Conservation (phyloP, 2,113 vertebrate species). For the Typhlomys cinereus region DNA sequence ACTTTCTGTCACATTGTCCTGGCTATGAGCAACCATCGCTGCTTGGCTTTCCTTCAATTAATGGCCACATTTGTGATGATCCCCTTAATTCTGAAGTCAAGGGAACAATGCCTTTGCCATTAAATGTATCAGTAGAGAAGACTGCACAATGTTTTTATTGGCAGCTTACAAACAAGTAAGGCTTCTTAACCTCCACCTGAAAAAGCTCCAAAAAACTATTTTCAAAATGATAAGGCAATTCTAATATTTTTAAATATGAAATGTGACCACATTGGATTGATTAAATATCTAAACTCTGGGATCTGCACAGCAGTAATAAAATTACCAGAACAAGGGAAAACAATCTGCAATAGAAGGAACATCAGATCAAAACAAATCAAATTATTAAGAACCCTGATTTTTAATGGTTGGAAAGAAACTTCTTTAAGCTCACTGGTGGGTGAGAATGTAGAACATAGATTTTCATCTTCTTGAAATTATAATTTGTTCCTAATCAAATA, state of each 20-base stretch:
- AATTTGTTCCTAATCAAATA: neutral
- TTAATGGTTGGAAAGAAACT: neutral
- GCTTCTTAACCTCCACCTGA: neutral
- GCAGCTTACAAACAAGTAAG: neutral
- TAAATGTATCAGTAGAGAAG: constrained; percentile 30
- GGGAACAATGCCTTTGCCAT: neutral
- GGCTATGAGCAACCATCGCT: constrained; percentile 38
- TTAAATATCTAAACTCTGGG: constrained; percentile 30
- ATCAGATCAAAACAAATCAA: neutral
- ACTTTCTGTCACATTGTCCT: constrained; percentile 34
- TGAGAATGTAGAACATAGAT: neutral
- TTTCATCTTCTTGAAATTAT: neutral
- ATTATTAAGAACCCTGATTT: neutral
- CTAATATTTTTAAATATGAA: constrained; percentile 43
- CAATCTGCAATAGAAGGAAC: neutral
- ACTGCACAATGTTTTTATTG: constrained; percentile 37
- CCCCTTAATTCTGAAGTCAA: constrained; percentile 59
- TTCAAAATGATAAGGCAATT: neutral
- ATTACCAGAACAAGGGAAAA: neutral
- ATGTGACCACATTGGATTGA: constrained; percentile 9
- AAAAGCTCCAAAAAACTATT: neutral
- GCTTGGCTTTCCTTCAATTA: constrained; percentile 39
- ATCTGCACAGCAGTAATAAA: neutral
- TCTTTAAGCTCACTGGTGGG: neutral
- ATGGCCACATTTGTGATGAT: constrained; percentile 63